Base-by-base conservation (phyloP, 2,888 invertebrate species). In the Hemistola chrysoprasaria region DNA sequence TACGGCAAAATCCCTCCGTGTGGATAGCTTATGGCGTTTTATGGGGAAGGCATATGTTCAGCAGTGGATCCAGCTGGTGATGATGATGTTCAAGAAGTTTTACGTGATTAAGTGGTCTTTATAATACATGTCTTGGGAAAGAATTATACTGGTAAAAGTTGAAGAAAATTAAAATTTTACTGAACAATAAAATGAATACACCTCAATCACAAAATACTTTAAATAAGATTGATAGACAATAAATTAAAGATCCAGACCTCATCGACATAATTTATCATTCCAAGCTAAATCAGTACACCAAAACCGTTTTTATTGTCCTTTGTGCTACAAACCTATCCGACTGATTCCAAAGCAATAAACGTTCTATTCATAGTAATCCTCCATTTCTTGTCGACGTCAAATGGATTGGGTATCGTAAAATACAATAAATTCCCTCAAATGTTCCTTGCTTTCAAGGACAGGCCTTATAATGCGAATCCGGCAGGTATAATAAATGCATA, bases 221-320 rank as follows among this genome's bases (percentile, higher is more conserved):
- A 16, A 16, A 16, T 4, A 16, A 16, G 53, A 53, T 56, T 40
- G 37, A 16, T 35, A 22, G 40, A 40, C 56, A 55, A 66, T 67
- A 65, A 64, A 65, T 68, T 59, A 62, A 58, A 61, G 57, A n/a
- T n/a, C 54, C 37, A 56, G 55, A 56, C 44, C 40, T 44, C 47
- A 56, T 38, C 35, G 43, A 54, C 59, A 59, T 59, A 60, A 56
- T 60, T 64, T 57, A 61, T 59, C 50, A 56, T 56, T 53, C 37
- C 50, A 59, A 53, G 11, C 30, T 37, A 39, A 29, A 27, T 37
- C 41, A 50, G 34, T 51, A 55, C 44, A 32, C 34, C 28, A 58
- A 62, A 50, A 45, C 31, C 16, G 23, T 44, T 56, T 72, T 64
- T 66, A 65, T 54, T 46, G 47, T 61, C 51, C 45, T 56, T 61